A percentile compares a stretch with the other conserved stretches of the same genome.
phyloP scores from a whole-genome alignment of 2,113 vertebrate species.

The Ranitomeya imitator region DNA sequence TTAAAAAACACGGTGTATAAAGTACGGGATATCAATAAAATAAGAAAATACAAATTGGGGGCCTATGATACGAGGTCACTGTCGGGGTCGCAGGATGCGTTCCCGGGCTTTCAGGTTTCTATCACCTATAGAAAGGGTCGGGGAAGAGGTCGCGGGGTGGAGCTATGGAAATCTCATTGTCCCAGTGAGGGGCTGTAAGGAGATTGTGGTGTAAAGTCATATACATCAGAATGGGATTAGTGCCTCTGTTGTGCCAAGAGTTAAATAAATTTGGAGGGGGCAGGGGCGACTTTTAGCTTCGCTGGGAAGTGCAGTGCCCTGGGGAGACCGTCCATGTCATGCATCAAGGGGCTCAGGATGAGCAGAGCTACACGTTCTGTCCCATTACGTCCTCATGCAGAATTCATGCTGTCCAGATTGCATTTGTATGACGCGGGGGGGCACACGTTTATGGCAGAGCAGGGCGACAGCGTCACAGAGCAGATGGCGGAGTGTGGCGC shows the following conservation, averaged over 20 bases:
- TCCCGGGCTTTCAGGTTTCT: neutral
- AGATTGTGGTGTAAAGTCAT: neutral
- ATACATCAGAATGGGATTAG: conserved; percentile 26
- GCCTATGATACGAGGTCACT: no score
- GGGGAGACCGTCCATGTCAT: neutral
- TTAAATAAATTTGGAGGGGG: neutral
- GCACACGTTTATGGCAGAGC: neutral
- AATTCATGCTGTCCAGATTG: neutral
- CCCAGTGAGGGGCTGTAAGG: neutral
- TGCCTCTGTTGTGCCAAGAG: neutral
- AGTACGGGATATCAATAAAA: no score
- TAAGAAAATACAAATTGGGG: no score
- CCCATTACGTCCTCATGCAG: no score
- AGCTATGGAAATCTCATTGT: conserved; percentile 7
- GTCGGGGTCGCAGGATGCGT: neutral
- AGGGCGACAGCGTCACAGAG: neutral
- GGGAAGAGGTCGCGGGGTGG: conserved; percentile 13
- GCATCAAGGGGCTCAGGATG: no score
- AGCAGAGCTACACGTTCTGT: no score
- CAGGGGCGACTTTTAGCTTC: neutral
- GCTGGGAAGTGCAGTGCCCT: neutral
- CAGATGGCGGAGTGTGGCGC: neutral
- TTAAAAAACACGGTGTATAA: no score
- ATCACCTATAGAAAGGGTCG: neutral
- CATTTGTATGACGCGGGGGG: neutral